phyloP scores from a whole-genome alignment of 2,113 vertebrate species.

The Scatophagus argus region DNA sequence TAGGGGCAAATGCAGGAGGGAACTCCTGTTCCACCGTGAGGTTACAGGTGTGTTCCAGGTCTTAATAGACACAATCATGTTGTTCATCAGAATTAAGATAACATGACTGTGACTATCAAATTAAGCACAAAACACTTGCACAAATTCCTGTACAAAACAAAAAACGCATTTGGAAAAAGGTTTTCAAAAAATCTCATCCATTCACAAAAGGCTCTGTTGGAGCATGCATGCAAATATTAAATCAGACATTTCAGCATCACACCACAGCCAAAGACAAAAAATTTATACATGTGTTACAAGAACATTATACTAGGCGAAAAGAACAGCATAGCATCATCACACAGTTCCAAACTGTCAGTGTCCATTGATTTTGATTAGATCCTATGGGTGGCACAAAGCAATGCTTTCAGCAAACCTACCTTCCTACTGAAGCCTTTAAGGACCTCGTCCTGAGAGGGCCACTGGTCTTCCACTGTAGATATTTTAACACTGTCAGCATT shows the following conservation, averaged over 20 bases:
- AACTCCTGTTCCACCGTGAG: conserved; percentile 76
- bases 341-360: conserved; percentile 69
- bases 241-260: conserved; percentile 82
- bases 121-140: conserved; percentile 81
- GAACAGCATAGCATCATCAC: conserved; percentile 78
- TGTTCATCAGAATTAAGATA: conserved; percentile 65
- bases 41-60: conserved; percentile 83
- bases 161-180: conserved; percentile 61
- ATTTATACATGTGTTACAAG: conserved; percentile 82
- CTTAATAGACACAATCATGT: conserved; percentile 79
- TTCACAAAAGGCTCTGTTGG: conserved; percentile 82
- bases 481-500: conserved; percentile 71
- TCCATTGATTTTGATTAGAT: conserved; percentile 65
- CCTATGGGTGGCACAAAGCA: conserved; percentile 64
- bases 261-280: conserved; percentile 84
- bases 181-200: conserved; percentile 79
- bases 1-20: conserved; percentile 71
- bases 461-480: conserved; percentile 69
- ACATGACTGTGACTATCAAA: conserved; percentile 78
- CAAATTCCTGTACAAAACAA: conserved; percentile 83
- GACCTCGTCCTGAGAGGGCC: conserved; percentile 71
- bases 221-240: conserved; percentile 85
- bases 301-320: conserved; percentile 81
- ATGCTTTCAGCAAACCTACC: conserved; percentile 68
- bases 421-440: conserved; percentile 60